Percentiles rank a stretch among this genome's conserved stretches.
Conservation (phyloP, 2,888 invertebrate genomes). For the Archips crataeganus region DNA sequence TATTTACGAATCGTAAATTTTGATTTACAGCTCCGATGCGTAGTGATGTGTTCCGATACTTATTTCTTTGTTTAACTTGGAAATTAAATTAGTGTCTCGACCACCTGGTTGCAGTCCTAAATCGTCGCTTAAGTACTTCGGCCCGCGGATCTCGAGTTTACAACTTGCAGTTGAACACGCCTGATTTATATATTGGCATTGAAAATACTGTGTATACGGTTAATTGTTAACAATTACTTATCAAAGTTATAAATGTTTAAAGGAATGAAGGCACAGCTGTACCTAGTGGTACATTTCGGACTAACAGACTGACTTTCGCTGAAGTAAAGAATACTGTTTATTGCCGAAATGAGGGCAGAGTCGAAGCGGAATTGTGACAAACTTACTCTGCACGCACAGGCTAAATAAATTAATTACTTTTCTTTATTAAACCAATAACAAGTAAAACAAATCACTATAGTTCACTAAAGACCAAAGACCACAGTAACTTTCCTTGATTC, state of each 20-base stretch:
- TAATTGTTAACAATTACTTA: conserved; percentile 1
- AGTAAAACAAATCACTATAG: background rate
- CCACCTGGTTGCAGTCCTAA: conserved; percentile 20
- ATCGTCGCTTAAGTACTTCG: background rate
- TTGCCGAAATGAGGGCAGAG: no score
- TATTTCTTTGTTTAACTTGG: conserved; percentile 27
- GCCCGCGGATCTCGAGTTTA: conserved; percentile 8
- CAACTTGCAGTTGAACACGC: conserved; percentile 2
- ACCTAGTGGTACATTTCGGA: no score
- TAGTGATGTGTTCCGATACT: conserved; percentile 18
- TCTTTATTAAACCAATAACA: background rate
- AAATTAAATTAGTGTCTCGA: conserved; percentile 30
- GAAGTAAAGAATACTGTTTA: no score
- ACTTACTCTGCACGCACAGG: no score
- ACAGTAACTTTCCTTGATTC: background rate
- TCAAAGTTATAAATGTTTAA: background rate
- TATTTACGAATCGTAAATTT: conserved; percentile 35
- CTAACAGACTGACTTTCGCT: no score
- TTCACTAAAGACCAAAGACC: no score
- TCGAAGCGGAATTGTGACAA: no score
- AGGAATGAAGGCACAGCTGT: background rate
- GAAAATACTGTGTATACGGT: background rate
- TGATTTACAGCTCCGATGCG: conserved; percentile 24
- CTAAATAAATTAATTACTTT: background rate
- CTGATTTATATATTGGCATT: conserved; percentile 7